Evolutionary conservation across 2,113 vertebrate genomes (phyloP), one percentile per base, ranked within the genome.

Genomic region (Patagioenas fasciata): DNA sequence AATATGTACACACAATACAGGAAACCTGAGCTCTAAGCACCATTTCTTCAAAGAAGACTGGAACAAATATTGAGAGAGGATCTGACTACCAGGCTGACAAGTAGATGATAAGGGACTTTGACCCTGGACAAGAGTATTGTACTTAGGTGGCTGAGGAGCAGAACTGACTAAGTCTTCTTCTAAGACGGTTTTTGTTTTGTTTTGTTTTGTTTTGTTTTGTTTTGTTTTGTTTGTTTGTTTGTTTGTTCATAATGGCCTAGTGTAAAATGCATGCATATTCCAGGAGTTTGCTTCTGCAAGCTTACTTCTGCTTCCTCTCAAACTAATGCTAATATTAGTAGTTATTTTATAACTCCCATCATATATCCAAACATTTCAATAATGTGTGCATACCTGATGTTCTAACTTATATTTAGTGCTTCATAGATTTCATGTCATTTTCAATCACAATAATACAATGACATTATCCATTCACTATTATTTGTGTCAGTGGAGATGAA

Each of bases 311-410:
- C 17, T 70, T 19, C 15, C 13, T 83, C n/a, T 88, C 13, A 74
- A 58, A 34, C 64, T 8, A 75, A 54, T 47, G 15, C 6, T 80
- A 44, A 19, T 64, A 51, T 9, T 44, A 53, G 10, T 61, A 93
- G 29, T 36, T 89, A 60, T 54, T 91, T 80, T 70, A 62, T 62
- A 44, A 56, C 25, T 93, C 47, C 15, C 11, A 58, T 70, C 57
- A 36, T 71, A 66, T 89, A 91, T 83, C 60, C 80, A 83, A 95
- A 89, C 62, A 88, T 80, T 93, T 91, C 67, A 70, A n/a, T 38
- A 89, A 70, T 64, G 29, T 89, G 62, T 89, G 36, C n/a, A 51
- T 66, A 83, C n/a, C 26, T 83, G 67, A 69, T 44, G 12, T 77
- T 85, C 69, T 84, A 75, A 77, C 67, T 84, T 88, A 60, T 20